These are phyloP conservation scores for Enteromius afrohamiltoni DNA, from an alignment of 2,797 vertebrate species.

Conservation along the genomic window DNA sequence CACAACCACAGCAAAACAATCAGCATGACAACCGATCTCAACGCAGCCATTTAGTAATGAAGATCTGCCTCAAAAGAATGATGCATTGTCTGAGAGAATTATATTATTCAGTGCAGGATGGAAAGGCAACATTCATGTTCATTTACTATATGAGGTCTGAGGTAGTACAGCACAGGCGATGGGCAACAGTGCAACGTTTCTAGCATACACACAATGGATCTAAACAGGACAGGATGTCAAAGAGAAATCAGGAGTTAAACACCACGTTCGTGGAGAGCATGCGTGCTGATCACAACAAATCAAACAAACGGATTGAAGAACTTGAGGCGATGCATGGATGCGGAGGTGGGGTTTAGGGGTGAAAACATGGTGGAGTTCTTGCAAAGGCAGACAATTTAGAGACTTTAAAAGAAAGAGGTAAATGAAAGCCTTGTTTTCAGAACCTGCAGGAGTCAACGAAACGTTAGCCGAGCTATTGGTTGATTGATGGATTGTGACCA, in stretches of 20 bases:
- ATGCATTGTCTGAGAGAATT: constrained; percentile 19
- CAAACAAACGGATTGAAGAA: constrained; percentile 34
- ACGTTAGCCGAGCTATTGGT: constrained; percentile 68
- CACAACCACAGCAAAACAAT: constrained; percentile 38
- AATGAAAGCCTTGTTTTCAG: constrained; percentile 37
- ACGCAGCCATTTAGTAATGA: background rate
- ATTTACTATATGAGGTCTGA: constrained; percentile 24
- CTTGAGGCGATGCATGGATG: constrained; percentile 13
- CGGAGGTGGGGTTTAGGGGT: constrained; percentile 16
- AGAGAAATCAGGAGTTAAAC: constrained; percentile 32
- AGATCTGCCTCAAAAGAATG: background rate
- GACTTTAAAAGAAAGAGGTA: background rate
- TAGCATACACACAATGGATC: constrained; percentile 29
- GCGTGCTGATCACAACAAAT: constrained; percentile 54
- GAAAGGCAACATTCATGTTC: constrained; percentile 11
- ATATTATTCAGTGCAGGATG: constrained; percentile 7
- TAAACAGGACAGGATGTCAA: constrained; percentile 18
- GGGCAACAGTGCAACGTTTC: constrained; percentile 21
- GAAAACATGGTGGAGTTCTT: constrained; percentile 30
- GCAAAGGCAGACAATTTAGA: constrained; percentile 47
- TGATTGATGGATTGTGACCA: constrained; percentile 75
- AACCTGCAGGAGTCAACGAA: constrained; percentile 49
- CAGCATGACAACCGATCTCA: constrained; percentile 22
- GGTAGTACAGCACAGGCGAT: constrained; percentile 25
- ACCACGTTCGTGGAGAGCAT: constrained; percentile 29